phyloP scores from a whole-genome alignment of 2,888 invertebrate species.

The Andrena fulva region DNA sequence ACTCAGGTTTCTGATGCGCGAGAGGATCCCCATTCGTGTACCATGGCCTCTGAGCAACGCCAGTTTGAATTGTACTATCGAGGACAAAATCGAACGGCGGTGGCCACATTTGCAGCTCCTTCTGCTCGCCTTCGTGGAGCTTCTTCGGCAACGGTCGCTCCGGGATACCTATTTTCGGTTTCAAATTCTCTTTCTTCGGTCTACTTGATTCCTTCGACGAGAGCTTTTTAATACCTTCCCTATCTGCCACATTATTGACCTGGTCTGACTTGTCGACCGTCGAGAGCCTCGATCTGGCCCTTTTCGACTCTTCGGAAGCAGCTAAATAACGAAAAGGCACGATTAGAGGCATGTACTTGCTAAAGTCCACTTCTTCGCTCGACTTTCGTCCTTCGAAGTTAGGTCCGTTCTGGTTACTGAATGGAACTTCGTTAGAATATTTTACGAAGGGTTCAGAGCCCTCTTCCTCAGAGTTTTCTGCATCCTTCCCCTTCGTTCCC shows the following conservation, averaged over 20 bases:
- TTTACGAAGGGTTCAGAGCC: background rate
- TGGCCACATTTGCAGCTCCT: conserved; percentile 76
- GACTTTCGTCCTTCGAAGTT: background rate
- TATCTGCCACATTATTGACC: background rate
- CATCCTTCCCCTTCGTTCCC: conserved; percentile 14
- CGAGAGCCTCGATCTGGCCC: conserved; percentile 2
- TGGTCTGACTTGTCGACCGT: conserved; percentile 2
- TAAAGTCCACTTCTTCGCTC: conserved; percentile 59
- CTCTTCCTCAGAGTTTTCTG: conserved; percentile 10
- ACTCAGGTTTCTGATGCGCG: background rate
- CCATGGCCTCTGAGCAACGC: conserved; percentile 19
- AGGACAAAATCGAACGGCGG: conserved; percentile 78
- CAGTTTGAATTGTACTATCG: conserved; percentile 73
- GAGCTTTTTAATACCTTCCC: background rate
- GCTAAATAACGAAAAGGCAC: conserved; percentile 76
- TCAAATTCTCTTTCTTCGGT: conserved; percentile 43
- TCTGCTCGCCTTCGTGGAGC: conserved; percentile 74
- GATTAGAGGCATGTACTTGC: conserved; percentile 71
- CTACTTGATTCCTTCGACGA: background rate
- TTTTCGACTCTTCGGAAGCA: conserved; percentile 60
- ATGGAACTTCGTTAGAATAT: background rate
- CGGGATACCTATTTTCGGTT: conserved; percentile 58
- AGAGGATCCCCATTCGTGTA: background rate
- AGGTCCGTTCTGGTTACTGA: background rate
- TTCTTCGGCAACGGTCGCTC: conserved; percentile 61